Percentiles rank a stretch among this genome's conserved stretches.
Conservation (phyloP, 1,140 invertebrate species). For the Drosophila pseudoananassae region DNA sequence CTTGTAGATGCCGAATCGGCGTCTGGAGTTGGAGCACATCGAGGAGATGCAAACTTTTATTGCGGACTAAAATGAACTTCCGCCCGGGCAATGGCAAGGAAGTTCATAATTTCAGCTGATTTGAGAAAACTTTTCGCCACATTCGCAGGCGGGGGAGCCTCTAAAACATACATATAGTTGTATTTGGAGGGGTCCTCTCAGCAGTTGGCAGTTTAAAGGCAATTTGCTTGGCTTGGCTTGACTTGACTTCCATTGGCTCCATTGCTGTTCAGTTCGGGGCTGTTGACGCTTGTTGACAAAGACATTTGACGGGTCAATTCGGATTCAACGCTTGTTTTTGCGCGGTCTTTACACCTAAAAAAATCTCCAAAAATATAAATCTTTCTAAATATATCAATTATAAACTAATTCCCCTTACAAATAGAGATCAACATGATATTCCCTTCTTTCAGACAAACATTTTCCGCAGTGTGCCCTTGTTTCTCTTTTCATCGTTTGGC, state of each 20-base stretch:
- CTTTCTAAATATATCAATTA: too few species aligned
- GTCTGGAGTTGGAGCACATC: slow-evolving; percentile 19
- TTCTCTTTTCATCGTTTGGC: slow-evolving; percentile 40
- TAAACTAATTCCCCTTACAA: too few species aligned
- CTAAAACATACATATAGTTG: neutral
- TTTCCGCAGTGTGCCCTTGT: slow-evolving; percentile 12
- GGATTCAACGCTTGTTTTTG: slow-evolving; percentile 47
- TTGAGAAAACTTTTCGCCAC: slow-evolving; percentile 72
- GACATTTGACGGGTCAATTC: slow-evolving; percentile 71
- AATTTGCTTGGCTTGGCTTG: slow-evolving; percentile 66
- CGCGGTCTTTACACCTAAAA: slow-evolving; percentile 8
- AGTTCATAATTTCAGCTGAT: slow-evolving; percentile 83
- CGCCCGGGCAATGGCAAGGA: slow-evolving; percentile 66
- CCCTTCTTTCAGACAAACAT: neutral
- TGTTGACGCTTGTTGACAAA: slow-evolving; percentile 69
- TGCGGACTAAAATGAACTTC: slow-evolving; percentile 82
- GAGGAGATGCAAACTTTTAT: slow-evolving; percentile 78
- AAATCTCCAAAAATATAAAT: neutral
- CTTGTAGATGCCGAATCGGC: neutral
- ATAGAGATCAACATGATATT: too few species aligned
- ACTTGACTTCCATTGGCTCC: slow-evolving; percentile 50
- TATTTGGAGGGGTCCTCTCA: slow-evolving; percentile 6
- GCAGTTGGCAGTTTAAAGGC: slow-evolving; percentile 64
- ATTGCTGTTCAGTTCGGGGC: slow-evolving; percentile 27
- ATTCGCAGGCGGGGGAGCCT: slow-evolving; percentile 30